Evolutionary conservation across 2,888 invertebrate species (phyloP).

Genomic region (Lydus trimaculatus): DNA sequence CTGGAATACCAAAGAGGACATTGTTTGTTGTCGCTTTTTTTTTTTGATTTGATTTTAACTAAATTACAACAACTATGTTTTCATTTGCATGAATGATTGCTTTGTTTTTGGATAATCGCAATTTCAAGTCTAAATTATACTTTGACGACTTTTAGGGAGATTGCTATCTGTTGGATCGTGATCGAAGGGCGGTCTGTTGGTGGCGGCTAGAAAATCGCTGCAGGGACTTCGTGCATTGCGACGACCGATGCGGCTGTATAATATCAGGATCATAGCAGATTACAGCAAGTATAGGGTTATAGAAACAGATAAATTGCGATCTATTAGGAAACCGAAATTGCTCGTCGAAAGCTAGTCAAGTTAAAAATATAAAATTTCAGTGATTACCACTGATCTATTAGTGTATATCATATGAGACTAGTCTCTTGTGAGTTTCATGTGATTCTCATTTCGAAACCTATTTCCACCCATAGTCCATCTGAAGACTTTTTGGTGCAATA

Average conservation of each 20-base stretch:
- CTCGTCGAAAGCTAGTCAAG: neutral
- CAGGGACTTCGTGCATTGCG: slow-evolving; percentile 39
- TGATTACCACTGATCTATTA: neutral
- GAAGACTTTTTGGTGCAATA: slow-evolving; percentile 4
- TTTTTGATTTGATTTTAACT: neutral
- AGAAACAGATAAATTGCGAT: slow-evolving; percentile 53
- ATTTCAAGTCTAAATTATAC: neutral
- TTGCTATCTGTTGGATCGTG: neutral
- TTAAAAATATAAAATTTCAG: neutral
- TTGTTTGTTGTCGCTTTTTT: neutral
- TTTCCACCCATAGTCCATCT: neutral
- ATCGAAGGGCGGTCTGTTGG: slow-evolving; percentile 15
- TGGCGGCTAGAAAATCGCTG: slow-evolving; percentile 24
- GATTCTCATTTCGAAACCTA: neutral
- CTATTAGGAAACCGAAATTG: neutral
- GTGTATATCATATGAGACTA: neutral
- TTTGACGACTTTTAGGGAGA: neutral
- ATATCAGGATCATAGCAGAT: slow-evolving; percentile 60
- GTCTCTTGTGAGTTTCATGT: neutral
- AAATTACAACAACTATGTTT: neutral
- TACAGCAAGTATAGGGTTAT: slow-evolving; percentile 58
- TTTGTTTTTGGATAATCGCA: neutral
- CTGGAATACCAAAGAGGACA: neutral
- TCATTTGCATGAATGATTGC: neutral
- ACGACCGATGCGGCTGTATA: slow-evolving; percentile 53